Evolutionary conservation across 2,797 vertebrate species (phyloP).

Genomic region (Esox masquinongy): DNA sequence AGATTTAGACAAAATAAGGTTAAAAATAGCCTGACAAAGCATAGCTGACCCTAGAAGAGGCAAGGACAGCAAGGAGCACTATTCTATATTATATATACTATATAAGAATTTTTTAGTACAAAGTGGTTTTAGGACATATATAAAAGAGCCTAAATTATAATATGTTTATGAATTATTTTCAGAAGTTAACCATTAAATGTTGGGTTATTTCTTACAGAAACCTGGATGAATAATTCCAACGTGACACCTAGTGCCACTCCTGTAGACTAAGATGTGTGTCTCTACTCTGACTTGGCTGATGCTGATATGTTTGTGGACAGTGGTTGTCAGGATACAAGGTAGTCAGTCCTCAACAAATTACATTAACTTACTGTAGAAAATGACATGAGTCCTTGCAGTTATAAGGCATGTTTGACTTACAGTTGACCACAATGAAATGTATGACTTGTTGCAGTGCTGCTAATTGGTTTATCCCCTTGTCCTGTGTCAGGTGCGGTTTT

Average conservation of each 20-base stretch:
- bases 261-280: conserved; percentile 62
- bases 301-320: conserved; percentile 56
- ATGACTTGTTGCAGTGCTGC: background rate
- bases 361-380: background rate
- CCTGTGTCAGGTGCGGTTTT: conserved; percentile 58
- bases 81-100: too few species aligned
- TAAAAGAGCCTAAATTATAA: too few species aligned
- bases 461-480: conserved; percentile 17
- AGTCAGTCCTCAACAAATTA: conserved; percentile 11
- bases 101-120: too few species aligned
- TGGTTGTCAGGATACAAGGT: conserved; percentile 58
- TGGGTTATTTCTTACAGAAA: conserved; percentile 27
- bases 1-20: too few species aligned
- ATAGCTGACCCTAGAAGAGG: background rate
- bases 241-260: conserved; percentile 14
- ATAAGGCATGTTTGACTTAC: background rate
- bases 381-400: background rate
- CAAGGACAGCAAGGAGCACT: too few species aligned
- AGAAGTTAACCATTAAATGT: too few species aligned
- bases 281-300: conserved; percentile 42
- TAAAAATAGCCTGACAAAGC: background rate
- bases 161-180: too few species aligned
- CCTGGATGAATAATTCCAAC: conserved; percentile 38
- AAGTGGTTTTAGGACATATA: too few species aligned
- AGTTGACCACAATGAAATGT: background rate